Evolutionary conservation across 2,113 vertebrate genomes (phyloP).

Genomic region (Mixornis gularis): DNA sequence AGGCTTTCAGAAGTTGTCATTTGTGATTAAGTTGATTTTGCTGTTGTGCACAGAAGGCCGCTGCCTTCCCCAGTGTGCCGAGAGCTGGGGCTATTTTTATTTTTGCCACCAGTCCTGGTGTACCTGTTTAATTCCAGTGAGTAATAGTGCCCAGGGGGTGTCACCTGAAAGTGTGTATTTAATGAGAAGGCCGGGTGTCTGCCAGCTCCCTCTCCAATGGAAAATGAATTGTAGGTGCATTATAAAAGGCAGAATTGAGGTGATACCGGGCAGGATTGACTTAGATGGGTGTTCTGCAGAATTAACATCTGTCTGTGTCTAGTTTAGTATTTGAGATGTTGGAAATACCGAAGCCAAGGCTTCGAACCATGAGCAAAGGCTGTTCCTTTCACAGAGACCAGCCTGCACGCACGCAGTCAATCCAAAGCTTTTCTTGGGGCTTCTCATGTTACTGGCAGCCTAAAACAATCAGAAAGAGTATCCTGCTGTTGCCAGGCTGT

Average conservation of each 20-base stretch:
- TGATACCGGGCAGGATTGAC: not conserved
- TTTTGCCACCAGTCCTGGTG: not conserved
- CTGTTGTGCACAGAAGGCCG: not conserved
- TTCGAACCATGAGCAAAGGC: not conserved
- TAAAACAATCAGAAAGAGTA: not conserved
- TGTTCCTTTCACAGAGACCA: not conserved
- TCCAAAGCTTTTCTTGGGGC: not conserved
- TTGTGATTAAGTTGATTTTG: slow-evolving; percentile 60
- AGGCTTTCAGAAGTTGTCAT: slow-evolving; percentile 64
- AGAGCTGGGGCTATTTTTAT: not conserved
- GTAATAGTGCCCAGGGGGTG: not conserved
- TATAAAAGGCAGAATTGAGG: not conserved
- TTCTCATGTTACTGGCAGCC: not conserved
- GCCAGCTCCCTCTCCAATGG: not conserved
- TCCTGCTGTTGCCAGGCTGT: not conserved
- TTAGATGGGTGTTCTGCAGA: not conserved
- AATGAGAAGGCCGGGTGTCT: not conserved
- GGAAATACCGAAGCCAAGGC: not conserved
- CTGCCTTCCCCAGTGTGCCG: fast-evolving
- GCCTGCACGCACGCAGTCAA: fast-evolving
- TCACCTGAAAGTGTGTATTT: not conserved
- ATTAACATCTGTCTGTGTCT: not conserved
- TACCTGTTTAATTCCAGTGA: not conserved
- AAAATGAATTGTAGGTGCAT: not conserved
- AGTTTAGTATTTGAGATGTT: not conserved